Base-by-base conservation (phyloP, 2,797 vertebrate genomes). In the Rhinogobio ventralis region DNA sequence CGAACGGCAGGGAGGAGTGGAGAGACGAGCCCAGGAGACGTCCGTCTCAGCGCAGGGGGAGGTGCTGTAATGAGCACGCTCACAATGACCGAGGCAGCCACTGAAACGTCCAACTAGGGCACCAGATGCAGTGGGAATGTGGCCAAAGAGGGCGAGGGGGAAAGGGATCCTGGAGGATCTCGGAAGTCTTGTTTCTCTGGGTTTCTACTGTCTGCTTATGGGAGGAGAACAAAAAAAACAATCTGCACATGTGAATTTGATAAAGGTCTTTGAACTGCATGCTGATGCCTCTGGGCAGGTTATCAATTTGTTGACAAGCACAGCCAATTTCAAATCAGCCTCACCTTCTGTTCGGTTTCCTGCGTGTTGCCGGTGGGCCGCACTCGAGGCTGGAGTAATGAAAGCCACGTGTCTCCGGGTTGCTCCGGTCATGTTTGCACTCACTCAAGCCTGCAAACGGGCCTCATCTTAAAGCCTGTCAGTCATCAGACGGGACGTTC, bases 301-400 rank as follows among this genome's bases (percentile, higher is more conserved):
- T 84, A 71, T 87, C 76, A 60, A 86, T 85, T 80, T 84, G 81
- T 85, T 86, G 84, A 89, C 85, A 91, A 88, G 87, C 42, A 23
- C 49, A 68, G 86, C 79, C 80, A 72, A 85, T 87, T 88, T 90
- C 86, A 87, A 89, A 91, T 93, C 90, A 92, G 87, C 82, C 86
- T 73, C 81, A 89, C 88, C 91, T 91, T 90, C 89, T 79, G 76
- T 60, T 36, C 49, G 86, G 90, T 79, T 89, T 83, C 84, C 84
- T 85, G 45, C 1, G 33, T 25, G 57, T 5, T 13, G 25, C 25
- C 11, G n/a, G 57, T 62, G 57, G 55, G 57, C 25, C 13, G 13
- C 5, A 1, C 64, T 68, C n/a, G 17, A 62, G 71, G 80, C 57
- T 67, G n/a, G 14, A 49, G 74, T 91, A 92, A 90, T 86, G 81